Evolutionary conservation across 2,888 invertebrate species (phyloP).

Genomic region (Cetonia aurata): DNA sequence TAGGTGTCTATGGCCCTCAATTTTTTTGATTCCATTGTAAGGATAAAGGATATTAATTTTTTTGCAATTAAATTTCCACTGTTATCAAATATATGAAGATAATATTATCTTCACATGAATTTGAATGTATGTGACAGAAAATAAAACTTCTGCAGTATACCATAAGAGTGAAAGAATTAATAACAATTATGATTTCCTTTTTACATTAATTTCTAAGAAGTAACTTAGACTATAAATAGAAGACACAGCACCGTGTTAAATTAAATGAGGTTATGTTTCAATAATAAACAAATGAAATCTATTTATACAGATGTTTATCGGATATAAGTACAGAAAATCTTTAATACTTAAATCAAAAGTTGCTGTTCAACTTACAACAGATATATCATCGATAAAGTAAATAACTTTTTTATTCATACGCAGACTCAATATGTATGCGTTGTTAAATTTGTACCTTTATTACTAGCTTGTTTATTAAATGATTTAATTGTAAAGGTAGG

Average conservation of each 20-base stretch:
- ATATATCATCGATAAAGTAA: constrained; percentile 1
- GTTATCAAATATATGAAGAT: too few species aligned
- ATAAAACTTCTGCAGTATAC: background rate
- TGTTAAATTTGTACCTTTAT: background rate
- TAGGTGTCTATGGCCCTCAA: too few species aligned
- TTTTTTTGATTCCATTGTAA: too few species aligned
- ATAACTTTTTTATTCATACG: background rate
- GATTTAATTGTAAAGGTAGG: constrained; percentile 11
- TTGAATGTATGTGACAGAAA: too few species aligned
- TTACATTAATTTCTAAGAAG: constrained; percentile 39
- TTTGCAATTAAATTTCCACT: too few species aligned
- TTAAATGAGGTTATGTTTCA: constrained; percentile 47
- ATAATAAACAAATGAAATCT: constrained; percentile 46
- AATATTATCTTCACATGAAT: too few species aligned
- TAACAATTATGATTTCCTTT: constrained; percentile 39
- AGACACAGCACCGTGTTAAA: constrained; percentile 43
- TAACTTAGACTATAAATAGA: constrained; percentile 45
- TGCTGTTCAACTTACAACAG: background rate
- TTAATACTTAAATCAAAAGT: constrained; percentile 13
- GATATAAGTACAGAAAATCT: constrained; percentile 39
- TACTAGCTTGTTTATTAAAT: background rate
- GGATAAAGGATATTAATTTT: too few species aligned
- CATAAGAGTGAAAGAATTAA: constrained; percentile 9
- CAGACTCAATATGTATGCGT: too few species aligned
- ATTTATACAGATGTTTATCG: constrained; percentile 46